Base-by-base conservation (phyloP, 2,797 vertebrate species). In the Staurois parvus region DNA sequence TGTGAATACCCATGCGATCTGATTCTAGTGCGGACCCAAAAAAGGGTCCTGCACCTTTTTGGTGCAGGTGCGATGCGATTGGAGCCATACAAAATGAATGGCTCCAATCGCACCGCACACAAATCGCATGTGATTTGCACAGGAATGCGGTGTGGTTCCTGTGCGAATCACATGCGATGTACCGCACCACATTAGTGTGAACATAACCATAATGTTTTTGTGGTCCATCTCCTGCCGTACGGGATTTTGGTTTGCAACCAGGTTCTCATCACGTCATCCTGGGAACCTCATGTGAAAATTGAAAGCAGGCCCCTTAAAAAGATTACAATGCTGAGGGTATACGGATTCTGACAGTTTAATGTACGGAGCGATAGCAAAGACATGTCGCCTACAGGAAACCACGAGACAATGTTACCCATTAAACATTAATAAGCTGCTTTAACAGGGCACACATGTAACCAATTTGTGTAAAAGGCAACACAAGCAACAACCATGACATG, bases 381-480 rank as follows among this genome's bases (percentile, higher is more conserved):
- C 64, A 66, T 26, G n/a, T 15, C n/a, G 64, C 64, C 64, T 28
- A 12, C 28, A 29, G 64, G 64, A 66, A 66, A 13, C 64, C 64
- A 19, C 7, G 3, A 26, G 59, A 26, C 24, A n/a, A 21, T 21
- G 59, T 64, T 11, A 11, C 59, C 59, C 59, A 64, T 64, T 64
- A n/a, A 26, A n/a, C 26, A 66, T 66, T 66, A 26, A 85, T 62
- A 66, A 9, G 74, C 42, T 32, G 48, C 52, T 72, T 29, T 64
- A 80, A 15, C 30, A 3, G 29, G 19, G 24, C 40, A 59, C 84
- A 85, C 42, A 85, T 75, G 84, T 77, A 75, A 85, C 59, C 40
- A 52, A 80, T 85, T 80, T 80, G 62, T 21, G 26, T 19, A 68
- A 79, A 72, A 52, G 24, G 52, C 62, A 75, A 76, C 37, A 48